A percentile compares a stretch with the other conserved stretches of the same genome.
Evolutionary conservation across 2,888 invertebrate genomes (phyloP).

Genomic region (Drosophila niveifrons): DNA sequence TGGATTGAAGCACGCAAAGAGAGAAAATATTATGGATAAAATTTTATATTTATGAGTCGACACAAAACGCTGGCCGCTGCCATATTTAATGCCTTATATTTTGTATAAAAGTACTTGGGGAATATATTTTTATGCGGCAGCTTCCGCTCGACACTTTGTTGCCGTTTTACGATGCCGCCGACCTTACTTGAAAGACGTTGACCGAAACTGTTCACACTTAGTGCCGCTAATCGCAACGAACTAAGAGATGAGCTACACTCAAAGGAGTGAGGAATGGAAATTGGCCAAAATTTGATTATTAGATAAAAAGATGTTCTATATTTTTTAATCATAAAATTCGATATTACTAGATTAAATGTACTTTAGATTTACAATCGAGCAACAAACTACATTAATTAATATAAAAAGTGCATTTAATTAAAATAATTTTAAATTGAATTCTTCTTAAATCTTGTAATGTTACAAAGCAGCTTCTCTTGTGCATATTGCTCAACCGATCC

Average conservation of each 20-base stretch:
- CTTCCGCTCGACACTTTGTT: constrained; percentile 51
- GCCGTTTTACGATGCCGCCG: constrained; percentile 44
- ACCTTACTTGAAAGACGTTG: constrained; percentile 16
- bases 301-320: no score
- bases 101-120: constrained; percentile 61
- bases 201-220: constrained; percentile 9
- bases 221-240: constrained; percentile 14
- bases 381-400: no score
- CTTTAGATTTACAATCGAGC: no score
- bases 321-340: no score
- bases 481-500: constrained; percentile 3
- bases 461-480: neutral
- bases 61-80: constrained; percentile 34
- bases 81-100: constrained; percentile 55
- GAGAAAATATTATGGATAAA: constrained; percentile 39
- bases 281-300: no score
- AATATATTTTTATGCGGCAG: constrained; percentile 50
- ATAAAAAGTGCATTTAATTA: no score
- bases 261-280: no score
- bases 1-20: neutral
- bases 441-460: no score
- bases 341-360: no score
- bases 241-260: constrained; percentile 17
- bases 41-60: constrained; percentile 47
- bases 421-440: no score